Base-by-base conservation (phyloP, 2,797 vertebrate genomes). In the Coracias cyanogaster region DNA sequence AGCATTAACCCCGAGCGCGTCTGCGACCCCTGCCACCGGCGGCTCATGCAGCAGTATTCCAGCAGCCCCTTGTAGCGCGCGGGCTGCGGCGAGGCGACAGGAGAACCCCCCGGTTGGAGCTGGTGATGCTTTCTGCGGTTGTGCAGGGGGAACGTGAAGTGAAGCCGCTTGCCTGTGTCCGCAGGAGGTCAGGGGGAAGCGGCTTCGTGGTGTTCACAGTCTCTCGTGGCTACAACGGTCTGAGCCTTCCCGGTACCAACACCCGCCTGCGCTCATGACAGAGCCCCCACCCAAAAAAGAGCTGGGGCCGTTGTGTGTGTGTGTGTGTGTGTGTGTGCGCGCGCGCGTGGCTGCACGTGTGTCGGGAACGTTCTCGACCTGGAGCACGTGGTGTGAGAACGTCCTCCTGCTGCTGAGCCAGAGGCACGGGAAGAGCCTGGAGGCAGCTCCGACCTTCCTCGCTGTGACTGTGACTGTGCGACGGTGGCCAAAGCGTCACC, bases 1-100 rank as follows among this genome's bases (percentile, higher is more conserved):
- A 99, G 99, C 88, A 99, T 99, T 84, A 98, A 98, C 82, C 99
- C 99, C 0, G 98, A 99, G 97, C 97, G 92, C 0, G 99, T 99
- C 54, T 99, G 99, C 84, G 96, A 97, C 10, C 49, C 96, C 65
- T 99, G 99, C 95, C 99, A 99, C 86, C 35, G 97, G 15, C 97
- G 29, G 61, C 92, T 99, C 35, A 98, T 99, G 57, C 98, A 98
- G 86, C 99, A 99, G 37, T 99, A 99, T 31, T 98, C 98, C 1
- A 98, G 97, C 37, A 99, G 98, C 4, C 99, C 99, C 4, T 94
- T 98, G 13, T 99, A 98, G 98, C 86, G 45, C 19, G 7, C 7
- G 1, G 29, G 7, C 1, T 22, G 26, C 35, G 13, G 60, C 29
- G 64, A 26, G 45, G 37, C 52, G 57, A 33, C 89, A 24, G 8